phyloP scores from a whole-genome alignment of 2,797 vertebrate genomes.

The Cynopterus sphinx region DNA sequence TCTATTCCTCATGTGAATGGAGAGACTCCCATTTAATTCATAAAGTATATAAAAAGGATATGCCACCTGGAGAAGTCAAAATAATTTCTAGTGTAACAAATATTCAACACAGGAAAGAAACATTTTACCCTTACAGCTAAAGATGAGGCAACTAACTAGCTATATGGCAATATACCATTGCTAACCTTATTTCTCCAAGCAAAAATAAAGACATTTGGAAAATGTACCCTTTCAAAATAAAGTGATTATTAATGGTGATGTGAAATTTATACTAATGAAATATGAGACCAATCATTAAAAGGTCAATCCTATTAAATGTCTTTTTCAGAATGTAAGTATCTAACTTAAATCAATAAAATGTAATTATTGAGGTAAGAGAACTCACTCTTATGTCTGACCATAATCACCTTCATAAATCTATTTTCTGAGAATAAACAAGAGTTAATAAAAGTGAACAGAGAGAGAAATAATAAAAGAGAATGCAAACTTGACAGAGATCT shows the following conservation, averaged over 20 bases:
- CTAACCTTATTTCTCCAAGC: not conserved
- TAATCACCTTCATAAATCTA: not conserved
- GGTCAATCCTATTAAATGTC: constrained; percentile 59
- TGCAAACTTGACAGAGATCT: not conserved
- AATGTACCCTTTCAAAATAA: not conserved
- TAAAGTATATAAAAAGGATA: not conserved
- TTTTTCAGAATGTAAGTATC: constrained; percentile 56
- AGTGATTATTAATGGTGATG: not conserved
- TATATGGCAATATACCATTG: not conserved
- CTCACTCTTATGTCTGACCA: constrained; percentile 38
- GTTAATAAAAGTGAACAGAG: constrained; percentile 1
- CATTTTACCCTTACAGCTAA: not conserved
- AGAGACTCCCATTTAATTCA: not conserved
- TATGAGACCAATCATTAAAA: constrained; percentile 58
- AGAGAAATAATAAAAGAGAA: not conserved
- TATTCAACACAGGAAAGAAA: not conserved
- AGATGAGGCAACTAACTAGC: not conserved
- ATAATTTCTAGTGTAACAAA: not conserved
- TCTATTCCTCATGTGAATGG: not conserved
- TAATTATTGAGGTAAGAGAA: constrained; percentile 69
- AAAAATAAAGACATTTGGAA: constrained; percentile 24
- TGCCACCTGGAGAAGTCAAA: not conserved
- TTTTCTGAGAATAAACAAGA: constrained; percentile 7
- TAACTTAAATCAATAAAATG: constrained; percentile 73
- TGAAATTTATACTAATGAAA: constrained; percentile 66